Evolutionary conservation across 2,888 invertebrate genomes (phyloP), one percentile per base, ranked within the genome.

Genomic region (Ctena decussata): DNA sequence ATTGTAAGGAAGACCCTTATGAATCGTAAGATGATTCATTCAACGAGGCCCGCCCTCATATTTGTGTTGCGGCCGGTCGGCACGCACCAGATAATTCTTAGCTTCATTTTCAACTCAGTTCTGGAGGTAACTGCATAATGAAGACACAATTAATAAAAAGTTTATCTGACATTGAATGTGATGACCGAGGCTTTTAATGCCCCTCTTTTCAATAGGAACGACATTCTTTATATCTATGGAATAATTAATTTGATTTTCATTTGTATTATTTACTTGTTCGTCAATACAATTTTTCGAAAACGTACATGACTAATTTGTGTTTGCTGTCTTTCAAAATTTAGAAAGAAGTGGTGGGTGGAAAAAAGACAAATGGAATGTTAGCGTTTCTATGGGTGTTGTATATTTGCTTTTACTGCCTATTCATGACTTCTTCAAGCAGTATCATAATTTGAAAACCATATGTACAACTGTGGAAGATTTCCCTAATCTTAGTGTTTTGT

Each of bases 401-500:
- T 46, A n/a, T 27, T 57, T 57, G 57, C 3, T 12, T 8, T 57
- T n/a, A 57, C 57, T 57, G n/a, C 57, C 57, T 57, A 12, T 57
- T 57, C 27, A 15, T 57, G 57, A 24, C 57, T 27, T 57, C 27
- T 27, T 57, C 21, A 21, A 57, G n/a, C 27, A 12, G 18, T 49
- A 27, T 57, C 57, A 57, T 57, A 57, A 57, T 57, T 57, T 27
- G 8, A 1, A 57, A 6, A 18, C 57, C 57, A 57, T 57, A 5
- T 27, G 5, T 5, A 57, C 24, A 57, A n/a, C n/a, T 27, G 27
- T 24, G 27, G 57, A 24, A 18, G 57, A 57, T 24, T 57, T 27
- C 6, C 74, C 81, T 79, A 85, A 82, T 82, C 82, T 85, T 76
- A 65, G 27, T 80, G 32, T 79, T 75, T 80, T 85, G 82, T 77